These are phyloP conservation scores for Cladopsammia gracilis DNA, from an alignment of 64 coral and sea anemone species.

Conservation along the genomic window DNA sequence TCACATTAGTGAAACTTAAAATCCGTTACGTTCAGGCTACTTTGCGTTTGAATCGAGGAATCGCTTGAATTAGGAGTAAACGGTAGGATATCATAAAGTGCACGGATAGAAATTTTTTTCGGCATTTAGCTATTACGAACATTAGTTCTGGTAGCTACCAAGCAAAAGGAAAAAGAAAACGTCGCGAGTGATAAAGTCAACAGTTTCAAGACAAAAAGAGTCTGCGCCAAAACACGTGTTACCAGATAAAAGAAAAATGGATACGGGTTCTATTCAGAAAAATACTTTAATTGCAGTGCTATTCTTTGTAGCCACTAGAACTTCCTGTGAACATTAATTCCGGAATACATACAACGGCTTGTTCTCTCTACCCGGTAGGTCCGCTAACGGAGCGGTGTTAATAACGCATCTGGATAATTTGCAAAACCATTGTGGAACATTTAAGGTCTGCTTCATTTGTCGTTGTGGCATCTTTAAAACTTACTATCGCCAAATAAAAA, in stretches of 20 bases:
- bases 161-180: constrained; percentile 1
- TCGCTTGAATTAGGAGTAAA: no score
- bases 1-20: no score
- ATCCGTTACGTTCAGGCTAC: no score
- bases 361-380: background rate
- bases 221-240: constrained; percentile 30
- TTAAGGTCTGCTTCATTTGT: background rate
- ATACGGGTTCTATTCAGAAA: background rate
- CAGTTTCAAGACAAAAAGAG: background rate
- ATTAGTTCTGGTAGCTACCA: no score
- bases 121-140: no score
- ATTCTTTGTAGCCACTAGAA: background rate
- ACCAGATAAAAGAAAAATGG: background rate
- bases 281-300: background rate
- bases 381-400: background rate
- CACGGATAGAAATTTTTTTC: no score
- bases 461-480: background rate
- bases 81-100: no score
- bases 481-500: background rate
- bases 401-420: background rate
- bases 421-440: background rate
- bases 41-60: no score
- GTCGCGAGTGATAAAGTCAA: background rate
- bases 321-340: constrained; percentile 18
- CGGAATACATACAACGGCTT: background rate